Evolutionary conservation across 2,797 vertebrate species (phyloP).

Genomic region (Perdix hodgsoniae): DNA sequence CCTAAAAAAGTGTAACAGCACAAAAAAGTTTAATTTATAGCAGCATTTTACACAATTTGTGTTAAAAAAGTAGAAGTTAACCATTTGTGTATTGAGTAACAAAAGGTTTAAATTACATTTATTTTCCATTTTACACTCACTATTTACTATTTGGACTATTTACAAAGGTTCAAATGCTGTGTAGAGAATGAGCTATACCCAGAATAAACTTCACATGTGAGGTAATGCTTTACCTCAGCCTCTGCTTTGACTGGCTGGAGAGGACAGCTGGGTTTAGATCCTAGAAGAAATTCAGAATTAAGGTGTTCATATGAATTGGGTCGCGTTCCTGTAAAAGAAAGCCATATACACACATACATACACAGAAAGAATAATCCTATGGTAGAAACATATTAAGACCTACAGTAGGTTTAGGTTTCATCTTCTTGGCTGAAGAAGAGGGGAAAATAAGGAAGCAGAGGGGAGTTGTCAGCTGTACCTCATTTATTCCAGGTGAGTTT

Average conservation of each 20-base stretch:
- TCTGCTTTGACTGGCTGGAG: conserved; percentile 50
- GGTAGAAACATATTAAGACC: conserved; percentile 44
- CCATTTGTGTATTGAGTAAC: conserved; percentile 77
- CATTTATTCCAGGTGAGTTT: conserved; percentile 8
- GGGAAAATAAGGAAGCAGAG: neutral
- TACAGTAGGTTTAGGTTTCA: neutral
- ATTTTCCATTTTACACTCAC: conserved; percentile 80
- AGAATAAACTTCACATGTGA: conserved; percentile 33
- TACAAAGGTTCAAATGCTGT: conserved; percentile 76
- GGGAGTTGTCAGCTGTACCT: neutral
- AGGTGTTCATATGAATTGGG: conserved; percentile 9
- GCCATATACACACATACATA: neutral
- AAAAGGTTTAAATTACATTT: conserved; percentile 80
- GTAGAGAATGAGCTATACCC: conserved; percentile 58
- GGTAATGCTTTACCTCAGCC: conserved; percentile 48
- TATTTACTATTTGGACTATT: conserved; percentile 80
- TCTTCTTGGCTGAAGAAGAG: neutral
- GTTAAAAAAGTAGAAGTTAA: conserved; percentile 80
- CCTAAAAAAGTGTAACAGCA: conserved; percentile 81
- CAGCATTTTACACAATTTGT: conserved; percentile 82
- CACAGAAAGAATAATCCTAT: neutral
- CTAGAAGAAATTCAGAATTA: conserved; percentile 25
- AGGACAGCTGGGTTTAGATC: conserved; percentile 38
- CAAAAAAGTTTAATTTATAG: conserved; percentile 81
- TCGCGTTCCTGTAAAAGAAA: conserved; percentile 13